Base-by-base conservation (phyloP, 2,113 vertebrate genomes). In the Urocitellus parryii region DNA sequence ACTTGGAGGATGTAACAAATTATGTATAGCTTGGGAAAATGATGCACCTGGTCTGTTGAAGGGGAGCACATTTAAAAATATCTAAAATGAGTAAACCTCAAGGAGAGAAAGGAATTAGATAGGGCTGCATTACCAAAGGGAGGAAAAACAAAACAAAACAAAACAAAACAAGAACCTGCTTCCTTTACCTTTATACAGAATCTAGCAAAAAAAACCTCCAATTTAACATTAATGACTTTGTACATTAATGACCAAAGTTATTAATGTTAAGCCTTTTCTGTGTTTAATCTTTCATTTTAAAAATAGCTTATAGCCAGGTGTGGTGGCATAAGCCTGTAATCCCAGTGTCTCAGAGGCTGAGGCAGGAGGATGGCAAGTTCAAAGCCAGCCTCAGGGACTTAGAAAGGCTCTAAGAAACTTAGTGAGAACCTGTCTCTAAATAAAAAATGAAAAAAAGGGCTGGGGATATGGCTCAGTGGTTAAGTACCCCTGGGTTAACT, bases 1-100 rank as follows among this genome's bases (percentile, higher is more conserved):
- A 51, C 72, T 97, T 97, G 17, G 61, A 97, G 65, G 84, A 88
- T 96, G 76, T 91, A 97, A 95, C 91, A 96, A 97, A 97, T 94
- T 95, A 96, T 93, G 86, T 80, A 94, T 96, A 93, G 27, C 65
- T 70, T 95, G 89, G 91, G 86, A 96, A 94, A 94, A 72, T 80
- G 53, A 97, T 85, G 96, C 61, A 27, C 53, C 65, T 29, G 22
- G 45, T 83, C 70, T 88, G 58, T 74, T 53, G 53, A 58, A 70
- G 22, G 32, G 73, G 61, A 58, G 32, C 32, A 24, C 91, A 89
- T 90, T 96, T 93, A 27, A 86, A 97, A 92, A 94, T 63, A 58
- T 82, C 14, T 79, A 68, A 88, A 61, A 86, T 80, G 51, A 91
- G 56, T 56, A 93, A 92, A 90, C 17, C 67, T 90, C 74, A 78